Base-by-base conservation (phyloP, 2,113 vertebrate genomes). In the Hydropotes inermis region DNA sequence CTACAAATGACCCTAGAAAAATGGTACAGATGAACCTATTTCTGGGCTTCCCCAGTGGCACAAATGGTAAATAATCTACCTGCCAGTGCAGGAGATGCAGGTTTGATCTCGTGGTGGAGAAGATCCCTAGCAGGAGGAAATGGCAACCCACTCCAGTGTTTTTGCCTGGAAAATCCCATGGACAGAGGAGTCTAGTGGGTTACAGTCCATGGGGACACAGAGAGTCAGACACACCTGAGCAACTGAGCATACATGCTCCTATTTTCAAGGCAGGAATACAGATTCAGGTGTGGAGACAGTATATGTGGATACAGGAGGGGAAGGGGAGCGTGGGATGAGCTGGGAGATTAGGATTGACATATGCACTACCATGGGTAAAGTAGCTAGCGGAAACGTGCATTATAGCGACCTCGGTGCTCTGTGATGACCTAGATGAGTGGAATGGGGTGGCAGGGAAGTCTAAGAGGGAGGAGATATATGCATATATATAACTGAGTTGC, bases 151-250 rank as follows among this genome's bases (percentile, higher is more conserved):
- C 39, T 43, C 39, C 23, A 27, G 70, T 43, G 27, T 27, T 27
- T 76, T 14, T 43, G 39, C 39, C 70, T 43, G 39, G 39, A 76
- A 76, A 76, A 76, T 76, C 70, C 39, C 70, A 27, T 27, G 70
- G n/a, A 23, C 67, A 39, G 19, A 70, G n/a, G n/a, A 70, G 23
- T 70, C n/a, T 70, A 19, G 21, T 0, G 1, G 23, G 23, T 43
- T 27, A 27, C 39, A 76, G 23, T 12, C 36, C 36, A 14, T 74
- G 21, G 70, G 70, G 70, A 43, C 27, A 11, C 70, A 76, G 14
- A 76, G 36, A 27, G 70, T 39, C 67, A 76, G 39, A 76, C 39
- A 76, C 0, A 1, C 14, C 70, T 76, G 70, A 76, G 12, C 21
- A 27, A 43, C 39, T 14, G 12, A 76, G 12, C 39, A 43, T 6